A percentile compares a stretch with the other conserved stretches of the same genome.
phyloP scores from a whole-genome alignment of 2,888 invertebrate species.

The Drepana falcataria region DNA sequence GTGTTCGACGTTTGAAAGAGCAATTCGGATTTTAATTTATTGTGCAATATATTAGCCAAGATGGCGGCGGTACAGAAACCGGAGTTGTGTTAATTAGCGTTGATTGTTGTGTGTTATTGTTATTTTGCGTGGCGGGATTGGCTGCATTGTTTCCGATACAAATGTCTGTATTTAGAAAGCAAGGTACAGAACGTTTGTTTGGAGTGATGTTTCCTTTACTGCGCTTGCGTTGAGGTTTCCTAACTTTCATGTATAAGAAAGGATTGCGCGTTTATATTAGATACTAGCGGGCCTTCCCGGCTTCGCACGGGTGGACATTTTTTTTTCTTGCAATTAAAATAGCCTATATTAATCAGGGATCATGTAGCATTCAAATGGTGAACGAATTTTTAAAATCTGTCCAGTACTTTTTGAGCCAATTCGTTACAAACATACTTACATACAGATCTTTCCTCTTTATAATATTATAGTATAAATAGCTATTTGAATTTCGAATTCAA shows the following conservation, averaged over 20 bases:
- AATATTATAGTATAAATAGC: too few relatives aligned
- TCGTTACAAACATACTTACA: too few relatives aligned
- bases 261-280: too few relatives aligned
- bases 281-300: too few relatives aligned
- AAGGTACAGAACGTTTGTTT: background rate
- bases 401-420: too few relatives aligned
- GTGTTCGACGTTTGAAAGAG: slow-evolving; percentile 66
- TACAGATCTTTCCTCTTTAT: too few relatives aligned
- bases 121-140: slow-evolving; percentile 33
- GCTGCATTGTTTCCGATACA: slow-evolving; percentile 24
- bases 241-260: background rate
- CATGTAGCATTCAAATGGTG: too few relatives aligned
- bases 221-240: background rate
- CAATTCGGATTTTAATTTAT: slow-evolving; percentile 62
- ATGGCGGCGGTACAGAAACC: slow-evolving; percentile 46
- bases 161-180: slow-evolving; percentile 20
- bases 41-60: slow-evolving; percentile 51
- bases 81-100: slow-evolving; percentile 50
- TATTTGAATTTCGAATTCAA: too few relatives aligned
- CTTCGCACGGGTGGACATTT: too few relatives aligned
- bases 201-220: slow-evolving; percentile 5
- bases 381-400: too few relatives aligned
- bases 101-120: slow-evolving; percentile 45
- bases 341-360: too few relatives aligned
- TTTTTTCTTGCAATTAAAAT: too few relatives aligned